Evolutionary conservation across 2,888 invertebrate genomes (phyloP), one percentile per base, ranked within the genome.

Genomic region (Drosophila pegasa): DNA sequence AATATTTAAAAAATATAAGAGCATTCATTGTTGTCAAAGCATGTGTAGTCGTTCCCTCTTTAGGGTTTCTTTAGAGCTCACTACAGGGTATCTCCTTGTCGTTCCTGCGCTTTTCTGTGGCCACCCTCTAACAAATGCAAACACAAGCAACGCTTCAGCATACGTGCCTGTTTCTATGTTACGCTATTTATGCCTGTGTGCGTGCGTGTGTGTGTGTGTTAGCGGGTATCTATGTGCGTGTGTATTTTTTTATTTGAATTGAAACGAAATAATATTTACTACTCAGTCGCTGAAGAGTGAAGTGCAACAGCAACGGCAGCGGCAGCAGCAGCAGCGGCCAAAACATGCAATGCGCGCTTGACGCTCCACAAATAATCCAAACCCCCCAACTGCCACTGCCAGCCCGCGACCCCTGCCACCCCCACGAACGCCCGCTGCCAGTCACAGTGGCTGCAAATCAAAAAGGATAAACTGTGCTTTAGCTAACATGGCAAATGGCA

Each of bases 381-480:
- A 16, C 27, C 50, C 27, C 50, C 50, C 35, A 20, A 12, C 18
- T 14, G 4, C 10, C 48, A n/a, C 22, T 20, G 8, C 33, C 47
- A n/a, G 14, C 6, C 18, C 31, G 20, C 51, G 8, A 8, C 20
- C 31, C 20, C 2, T 18, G 18, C 18, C 14, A 27, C 27, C 18
- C 14, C 38, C 27, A 3, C 9, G 43, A 25, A 25, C 54, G 20
- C 52, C 60, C 52, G 45, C 50, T 60, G 73, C 64, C 59, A 64
- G 80, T 61, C 61, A 71, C 60, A 37, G 60, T 61, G 62, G 67
- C 68, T 78, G 76, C 82, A 87, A 88, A 85, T 88, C 89, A 85
- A 85, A 83, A 81, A 70, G 89, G 85, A 85, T 85, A 88, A 85
- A 87, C 87, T 85, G 74, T 72, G 85, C 86, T 81, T 81, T 81